Evolutionary conservation across 2,113 vertebrate genomes (phyloP), one percentile per base, ranked within the genome.

Genomic region (Sander vitreus): DNA sequence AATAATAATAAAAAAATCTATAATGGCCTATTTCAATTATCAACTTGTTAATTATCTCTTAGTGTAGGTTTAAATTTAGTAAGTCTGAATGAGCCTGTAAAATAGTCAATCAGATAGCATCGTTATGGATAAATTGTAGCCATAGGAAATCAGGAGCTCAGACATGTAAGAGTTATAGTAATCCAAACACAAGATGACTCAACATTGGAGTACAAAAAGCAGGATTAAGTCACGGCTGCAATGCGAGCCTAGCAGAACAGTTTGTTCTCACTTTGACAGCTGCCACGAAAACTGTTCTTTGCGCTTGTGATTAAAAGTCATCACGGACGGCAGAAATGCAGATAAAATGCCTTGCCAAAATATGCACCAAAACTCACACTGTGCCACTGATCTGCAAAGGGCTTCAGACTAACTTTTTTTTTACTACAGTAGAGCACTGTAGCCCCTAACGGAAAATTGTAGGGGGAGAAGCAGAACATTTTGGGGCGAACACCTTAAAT

Each of bases 121-220:
- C 57, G 12, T 70, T 71, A 33, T 43, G 23, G 68, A 58, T 80
- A 55, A 72, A 58, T 43, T 62, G 58, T 71, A 23, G 53, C 21
- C 72, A 21, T 15, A 54, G 45, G 47, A 80, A 66, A 48, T 78
- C 64, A 57, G 39, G 43, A 62, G 68, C 64, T 82, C 55, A 58
- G 64, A 30, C 71, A 3, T 76, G 43, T 64, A 36, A 80, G 76
- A 85, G 81, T 71, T 73, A 21, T 67, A 72, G 76, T 71, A 85
- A 88, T 86, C 81, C 64, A 74, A 85, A 73, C 74, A 79, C 50
- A 78, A 70, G 69, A 83, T 69, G 57, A 66, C 47, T 78, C 1
- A 8, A 76, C 70, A 76, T 69, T 47, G 5, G 47, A 73, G 57
- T 36, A 78, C 78, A 74, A 83, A 86, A 86, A 27, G 30, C 66